phyloP scores from a whole-genome alignment of 2,888 invertebrate species.

The Epinotia bilunana region DNA sequence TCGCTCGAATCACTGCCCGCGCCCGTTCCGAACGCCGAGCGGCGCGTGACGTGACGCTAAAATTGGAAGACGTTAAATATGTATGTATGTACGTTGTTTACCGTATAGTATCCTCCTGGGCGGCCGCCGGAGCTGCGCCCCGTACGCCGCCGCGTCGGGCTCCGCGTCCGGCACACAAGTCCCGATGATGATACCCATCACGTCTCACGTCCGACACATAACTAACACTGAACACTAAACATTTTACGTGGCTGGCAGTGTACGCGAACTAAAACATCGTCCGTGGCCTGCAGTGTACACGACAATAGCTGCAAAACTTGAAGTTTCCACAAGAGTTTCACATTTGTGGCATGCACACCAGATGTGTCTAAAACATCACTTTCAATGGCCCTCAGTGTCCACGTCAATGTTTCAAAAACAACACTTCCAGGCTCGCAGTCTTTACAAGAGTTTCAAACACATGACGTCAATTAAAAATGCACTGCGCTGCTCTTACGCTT shows the following conservation, averaged over 20 bases:
- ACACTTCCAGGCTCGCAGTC: background rate
- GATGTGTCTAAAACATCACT: constrained; percentile 1
- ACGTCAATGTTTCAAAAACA: background rate
- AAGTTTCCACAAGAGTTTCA: background rate
- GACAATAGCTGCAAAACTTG: background rate
- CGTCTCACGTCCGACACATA: constrained; percentile 52
- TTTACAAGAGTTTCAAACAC: background rate
- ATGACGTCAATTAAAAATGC: constrained; percentile 8
- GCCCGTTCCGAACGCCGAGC: too few species aligned
- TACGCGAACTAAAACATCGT: background rate
- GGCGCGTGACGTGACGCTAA: too few species aligned
- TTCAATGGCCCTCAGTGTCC: background rate
- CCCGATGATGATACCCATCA: constrained; percentile 89
- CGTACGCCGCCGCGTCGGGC: constrained; percentile 81
- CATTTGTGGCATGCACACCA: background rate
- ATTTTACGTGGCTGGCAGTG: constrained; percentile 1
- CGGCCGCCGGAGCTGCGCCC: constrained; percentile 71
- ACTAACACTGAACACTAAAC: constrained; percentile 52
- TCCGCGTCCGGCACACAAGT: constrained; percentile 89
- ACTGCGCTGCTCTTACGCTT: background rate
- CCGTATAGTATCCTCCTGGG: constrained; percentile 79
- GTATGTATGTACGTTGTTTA: constrained; percentile 50
- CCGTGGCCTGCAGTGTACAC: background rate
- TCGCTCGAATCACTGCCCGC: too few species aligned
- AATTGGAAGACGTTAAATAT: background rate